phyloP scores from a whole-genome alignment of 64 coral and sea anemone species.

The Montipora capricornis region DNA sequence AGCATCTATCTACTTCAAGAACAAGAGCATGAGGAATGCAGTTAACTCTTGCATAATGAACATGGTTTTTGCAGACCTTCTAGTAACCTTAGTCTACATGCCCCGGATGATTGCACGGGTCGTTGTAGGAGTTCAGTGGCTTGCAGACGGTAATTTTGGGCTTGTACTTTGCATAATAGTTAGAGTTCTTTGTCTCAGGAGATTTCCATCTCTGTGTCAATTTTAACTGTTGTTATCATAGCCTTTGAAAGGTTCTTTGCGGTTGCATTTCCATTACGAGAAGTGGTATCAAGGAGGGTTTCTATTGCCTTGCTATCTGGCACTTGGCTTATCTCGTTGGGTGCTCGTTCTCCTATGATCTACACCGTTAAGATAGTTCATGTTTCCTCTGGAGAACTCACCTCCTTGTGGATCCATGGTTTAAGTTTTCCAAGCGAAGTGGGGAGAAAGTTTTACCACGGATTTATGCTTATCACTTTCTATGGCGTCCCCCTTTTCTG shows the following conservation, averaged over 20 bases:
- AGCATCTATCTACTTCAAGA: constrained; percentile 15
- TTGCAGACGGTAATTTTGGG: neutral
- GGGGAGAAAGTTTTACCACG: neutral
- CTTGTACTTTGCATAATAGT: neutral
- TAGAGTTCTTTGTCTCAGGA: constrained; percentile 4
- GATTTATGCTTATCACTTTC: neutral
- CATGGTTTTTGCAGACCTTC: constrained; percentile 20
- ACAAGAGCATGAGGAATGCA: constrained; percentile 1
- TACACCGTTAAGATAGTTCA: constrained; percentile 5
- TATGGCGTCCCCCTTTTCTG: neutral
- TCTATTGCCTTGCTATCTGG: neutral
- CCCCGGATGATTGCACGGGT: neutral
- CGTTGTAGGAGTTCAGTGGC: neutral
- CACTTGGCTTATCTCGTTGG: constrained; percentile 8
- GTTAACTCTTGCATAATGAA: constrained; percentile 26
- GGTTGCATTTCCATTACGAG: neutral
- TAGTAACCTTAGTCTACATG: constrained; percentile 9
- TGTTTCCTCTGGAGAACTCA: neutral
- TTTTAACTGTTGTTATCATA: constrained; percentile 6
- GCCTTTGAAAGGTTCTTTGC: constrained; percentile 25
- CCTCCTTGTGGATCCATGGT: neutral
- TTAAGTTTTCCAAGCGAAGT: neutral
- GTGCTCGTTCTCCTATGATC: constrained; percentile 10
- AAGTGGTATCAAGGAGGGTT: neutral
- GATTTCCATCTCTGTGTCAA: constrained; percentile 17